These are phyloP conservation scores for Holotrichia oblita DNA, from an alignment of 1,140 invertebrate genomes.

Conservation along the genomic window DNA sequence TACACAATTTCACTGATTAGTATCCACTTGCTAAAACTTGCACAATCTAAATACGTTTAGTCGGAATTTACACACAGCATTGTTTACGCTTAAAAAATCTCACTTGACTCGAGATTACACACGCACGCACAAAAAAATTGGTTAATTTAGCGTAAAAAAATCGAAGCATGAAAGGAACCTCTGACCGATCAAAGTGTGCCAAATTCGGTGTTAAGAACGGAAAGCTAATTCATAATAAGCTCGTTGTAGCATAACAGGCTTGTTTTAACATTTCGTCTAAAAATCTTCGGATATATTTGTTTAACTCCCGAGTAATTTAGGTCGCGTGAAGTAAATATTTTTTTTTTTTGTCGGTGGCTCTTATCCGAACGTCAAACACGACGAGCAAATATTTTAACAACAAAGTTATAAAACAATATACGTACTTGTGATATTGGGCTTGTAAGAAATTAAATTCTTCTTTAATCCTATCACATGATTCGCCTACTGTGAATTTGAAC, in stretches of 20 bases:
- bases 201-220: neutral
- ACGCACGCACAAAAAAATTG: neutral
- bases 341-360: neutral
- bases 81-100: too few relatives aligned
- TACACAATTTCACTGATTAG: too few relatives aligned
- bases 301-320: neutral
- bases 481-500: conserved; percentile 95
- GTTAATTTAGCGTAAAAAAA: neutral
- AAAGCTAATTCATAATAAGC: neutral
- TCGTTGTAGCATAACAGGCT: too few relatives aligned
- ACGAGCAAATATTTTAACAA: neutral
- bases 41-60: too few relatives aligned
- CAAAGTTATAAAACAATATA: conserved; percentile 57
- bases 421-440: conserved; percentile 98
- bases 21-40: too few relatives aligned
- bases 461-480: conserved; percentile 97
- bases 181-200: neutral
- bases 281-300: too few relatives aligned
- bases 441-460: conserved; percentile 99
- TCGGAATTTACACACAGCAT: too few relatives aligned
- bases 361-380: neutral
- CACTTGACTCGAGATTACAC: too few relatives aligned
- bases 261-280: too few relatives aligned
- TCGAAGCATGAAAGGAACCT: neutral
- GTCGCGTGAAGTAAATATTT: neutral